Percentiles rank a stretch among this genome's conserved stretches.
Evolutionary conservation across 1,140 invertebrate species (phyloP).

Genomic region (Magallana angulata): DNA sequence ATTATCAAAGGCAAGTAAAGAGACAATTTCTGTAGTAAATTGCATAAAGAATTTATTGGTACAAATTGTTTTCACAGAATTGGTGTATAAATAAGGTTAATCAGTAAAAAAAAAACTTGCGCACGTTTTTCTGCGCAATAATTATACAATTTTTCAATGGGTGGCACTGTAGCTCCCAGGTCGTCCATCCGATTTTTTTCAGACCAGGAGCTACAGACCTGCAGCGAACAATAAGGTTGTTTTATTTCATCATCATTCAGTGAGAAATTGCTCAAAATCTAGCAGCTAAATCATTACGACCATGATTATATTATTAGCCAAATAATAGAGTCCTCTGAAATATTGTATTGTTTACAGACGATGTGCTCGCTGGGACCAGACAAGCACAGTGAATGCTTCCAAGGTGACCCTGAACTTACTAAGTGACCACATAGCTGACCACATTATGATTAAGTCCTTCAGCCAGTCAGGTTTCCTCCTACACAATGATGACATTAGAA

Average conservation of each 20-base stretch:
- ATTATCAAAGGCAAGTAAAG: too few species aligned
- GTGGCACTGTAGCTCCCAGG: too few species aligned
- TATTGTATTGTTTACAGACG: not conserved
- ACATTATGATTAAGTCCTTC: conserved; percentile 4
- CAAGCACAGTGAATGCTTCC: not conserved
- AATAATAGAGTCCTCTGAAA: not conserved
- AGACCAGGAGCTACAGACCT: too few species aligned
- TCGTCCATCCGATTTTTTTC: too few species aligned
- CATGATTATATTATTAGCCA: not conserved
- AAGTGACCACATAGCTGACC: not conserved
- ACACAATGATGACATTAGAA: not conserved
- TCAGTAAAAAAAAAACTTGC: too few species aligned
- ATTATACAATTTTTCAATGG: too few species aligned
- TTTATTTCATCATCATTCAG: not conserved
- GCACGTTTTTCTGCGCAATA: too few species aligned
- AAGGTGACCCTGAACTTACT: conserved; percentile 10
- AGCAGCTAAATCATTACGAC: too few species aligned
- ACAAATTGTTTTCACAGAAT: too few species aligned
- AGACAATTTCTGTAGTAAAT: too few species aligned
- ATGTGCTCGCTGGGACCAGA: conserved; percentile 6
- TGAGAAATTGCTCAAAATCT: not conserved
- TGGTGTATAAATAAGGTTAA: too few species aligned
- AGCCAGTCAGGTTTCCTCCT: not conserved
- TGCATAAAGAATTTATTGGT: too few species aligned
- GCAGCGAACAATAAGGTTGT: not conserved